Conservation (phyloP, 2,113 vertebrate species). For the Clarias magur region DNA sequence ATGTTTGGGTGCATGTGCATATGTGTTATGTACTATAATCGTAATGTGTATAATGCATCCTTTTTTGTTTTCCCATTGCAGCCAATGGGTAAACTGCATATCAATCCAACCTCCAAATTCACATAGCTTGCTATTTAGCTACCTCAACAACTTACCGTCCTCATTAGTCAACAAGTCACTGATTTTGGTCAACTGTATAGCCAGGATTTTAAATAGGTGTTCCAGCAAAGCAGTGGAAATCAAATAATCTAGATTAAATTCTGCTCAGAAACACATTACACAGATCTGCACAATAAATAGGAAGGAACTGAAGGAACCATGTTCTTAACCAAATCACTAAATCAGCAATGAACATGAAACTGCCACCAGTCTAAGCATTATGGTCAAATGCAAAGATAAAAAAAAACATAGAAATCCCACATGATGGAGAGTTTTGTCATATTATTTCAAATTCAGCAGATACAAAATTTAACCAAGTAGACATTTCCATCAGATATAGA, state of each 20-base stretch:
- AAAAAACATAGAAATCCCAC: not conserved
- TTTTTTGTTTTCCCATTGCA: not conserved
- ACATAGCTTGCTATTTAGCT: too few species aligned
- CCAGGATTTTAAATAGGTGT: too few species aligned
- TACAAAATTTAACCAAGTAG: not conserved
- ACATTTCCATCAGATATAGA: not conserved
- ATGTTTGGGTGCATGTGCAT: not conserved
- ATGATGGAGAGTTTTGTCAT: not conserved
- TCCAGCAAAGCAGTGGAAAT: not conserved
- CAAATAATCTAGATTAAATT: not conserved
- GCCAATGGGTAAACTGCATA: not conserved
- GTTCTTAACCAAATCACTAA: not conserved
- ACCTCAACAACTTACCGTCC: too few species aligned
- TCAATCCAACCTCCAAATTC: too few species aligned
- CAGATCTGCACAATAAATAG: not conserved
- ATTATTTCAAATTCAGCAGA: not conserved
- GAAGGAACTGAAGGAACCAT: not conserved
- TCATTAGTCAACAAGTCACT: too few species aligned
- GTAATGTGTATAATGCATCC: not conserved
- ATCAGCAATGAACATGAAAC: not conserved
- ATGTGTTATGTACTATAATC: not conserved
- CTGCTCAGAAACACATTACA: not conserved
- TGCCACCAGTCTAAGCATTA: not conserved
- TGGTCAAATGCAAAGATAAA: not conserved
- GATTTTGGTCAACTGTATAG: not conserved